A percentile compares a stretch with the other conserved stretches of the same genome.
Conservation (phyloP, 2,888 invertebrate species). For the Zaprionus obscuricornis region DNA sequence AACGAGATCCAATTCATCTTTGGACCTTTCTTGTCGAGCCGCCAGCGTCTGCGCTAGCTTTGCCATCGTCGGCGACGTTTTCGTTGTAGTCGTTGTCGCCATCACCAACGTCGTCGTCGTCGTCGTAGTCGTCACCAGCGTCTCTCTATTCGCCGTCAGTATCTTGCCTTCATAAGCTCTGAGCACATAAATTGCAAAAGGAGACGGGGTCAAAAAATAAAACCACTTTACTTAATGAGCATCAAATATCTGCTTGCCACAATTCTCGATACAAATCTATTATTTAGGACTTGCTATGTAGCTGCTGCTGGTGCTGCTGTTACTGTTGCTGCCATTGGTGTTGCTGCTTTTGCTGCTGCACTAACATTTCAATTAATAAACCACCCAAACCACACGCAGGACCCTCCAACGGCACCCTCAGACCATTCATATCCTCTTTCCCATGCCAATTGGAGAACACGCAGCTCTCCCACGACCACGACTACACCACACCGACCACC, state of each 20-base stretch:
- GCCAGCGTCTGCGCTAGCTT: slow-evolving; percentile 36
- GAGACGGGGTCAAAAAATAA: slow-evolving; percentile 59
- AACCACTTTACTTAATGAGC: slow-evolving; percentile 82
- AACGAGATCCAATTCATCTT: slow-evolving; percentile 81
- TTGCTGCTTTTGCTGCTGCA: slow-evolving; percentile 45
- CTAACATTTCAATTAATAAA: slow-evolving; percentile 71
- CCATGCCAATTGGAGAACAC: slow-evolving; percentile 22
- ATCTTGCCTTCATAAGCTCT: too few relatives aligned
- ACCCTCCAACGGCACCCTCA: not conserved
- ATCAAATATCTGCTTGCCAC: slow-evolving; percentile 79
- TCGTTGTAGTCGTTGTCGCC: not conserved
- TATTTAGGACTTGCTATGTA: slow-evolving; percentile 72
- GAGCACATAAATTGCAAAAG: slow-evolving; percentile 61
- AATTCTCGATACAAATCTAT: slow-evolving; percentile 79
- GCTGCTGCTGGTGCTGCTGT: slow-evolving; percentile 27
- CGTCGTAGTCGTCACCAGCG: slow-evolving; percentile 8
- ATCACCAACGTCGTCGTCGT: not conserved
- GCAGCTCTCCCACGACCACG: slow-evolving; percentile 39
- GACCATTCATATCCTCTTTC: not conserved
- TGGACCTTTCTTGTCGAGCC: slow-evolving; percentile 63
- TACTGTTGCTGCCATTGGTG: too few relatives aligned
- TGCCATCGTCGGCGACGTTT: not conserved
- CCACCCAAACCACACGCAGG: slow-evolving; percentile 51
- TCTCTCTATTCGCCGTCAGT: slow-evolving; percentile 17
- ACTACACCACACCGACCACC: slow-evolving; percentile 26